Evolutionary conservation across 2,888 invertebrate genomes (phyloP).

Genomic region (Subacronicta megacephala): DNA sequence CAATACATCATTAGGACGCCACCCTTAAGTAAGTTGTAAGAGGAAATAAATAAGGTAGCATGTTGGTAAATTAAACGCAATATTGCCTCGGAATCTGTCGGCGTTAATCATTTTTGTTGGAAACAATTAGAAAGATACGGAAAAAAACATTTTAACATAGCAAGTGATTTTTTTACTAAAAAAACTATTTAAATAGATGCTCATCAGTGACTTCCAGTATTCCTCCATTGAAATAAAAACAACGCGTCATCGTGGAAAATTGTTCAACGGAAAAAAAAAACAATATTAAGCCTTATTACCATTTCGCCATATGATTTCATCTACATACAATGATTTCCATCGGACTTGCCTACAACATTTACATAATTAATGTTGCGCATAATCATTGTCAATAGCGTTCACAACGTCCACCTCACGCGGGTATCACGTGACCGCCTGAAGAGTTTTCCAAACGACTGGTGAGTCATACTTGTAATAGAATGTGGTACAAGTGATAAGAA

Average conservation of each 20-base stretch:
- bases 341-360: slow-evolving; percentile 23
- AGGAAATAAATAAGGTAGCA: slow-evolving; percentile 66
- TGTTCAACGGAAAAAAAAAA: slow-evolving; percentile 15
- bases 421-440: slow-evolving; percentile 72
- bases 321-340: slow-evolving; percentile 41
- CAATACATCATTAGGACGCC: slow-evolving; percentile 74
- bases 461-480: slow-evolving; percentile 66
- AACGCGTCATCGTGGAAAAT: slow-evolving; percentile 1
- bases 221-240: slow-evolving; percentile 1
- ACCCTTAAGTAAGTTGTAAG: slow-evolving; percentile 64
- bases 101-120: slow-evolving; percentile 65
- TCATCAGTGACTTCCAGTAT: not conserved
- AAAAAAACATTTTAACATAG: not conserved
- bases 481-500: slow-evolving; percentile 54
- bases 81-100: slow-evolving; percentile 53
- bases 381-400: slow-evolving; percentile 60
- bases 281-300: slow-evolving; percentile 4
- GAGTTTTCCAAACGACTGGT: slow-evolving; percentile 79
- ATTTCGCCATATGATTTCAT: slow-evolving; percentile 26
- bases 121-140: too few species aligned
- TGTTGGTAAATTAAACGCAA: slow-evolving; percentile 58
- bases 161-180: not conserved
- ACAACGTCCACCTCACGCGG: slow-evolving; percentile 66
- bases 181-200: slow-evolving; percentile 6
- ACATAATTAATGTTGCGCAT: slow-evolving; percentile 51